Percentiles rank a stretch among this genome's conserved stretches.
phyloP scores from a whole-genome alignment of 35 echinoderm and acorn worm genomes.

The Ophiothrix spiculata region DNA sequence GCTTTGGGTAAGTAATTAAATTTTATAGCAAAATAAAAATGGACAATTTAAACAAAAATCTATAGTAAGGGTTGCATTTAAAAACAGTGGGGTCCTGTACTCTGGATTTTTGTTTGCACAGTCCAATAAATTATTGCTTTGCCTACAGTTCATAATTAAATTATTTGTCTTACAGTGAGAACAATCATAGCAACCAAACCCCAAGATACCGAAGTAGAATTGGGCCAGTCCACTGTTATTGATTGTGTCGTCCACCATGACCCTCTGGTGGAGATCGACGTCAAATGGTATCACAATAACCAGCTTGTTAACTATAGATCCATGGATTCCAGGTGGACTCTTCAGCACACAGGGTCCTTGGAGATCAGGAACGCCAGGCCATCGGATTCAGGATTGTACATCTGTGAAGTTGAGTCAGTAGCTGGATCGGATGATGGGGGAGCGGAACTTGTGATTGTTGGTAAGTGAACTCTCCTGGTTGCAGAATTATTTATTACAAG shows the following conservation, averaged over 20 bases:
- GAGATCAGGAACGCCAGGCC: conserved; percentile 38
- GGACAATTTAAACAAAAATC: too few species aligned
- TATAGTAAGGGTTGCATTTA: too few species aligned
- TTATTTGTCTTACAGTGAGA: too few species aligned
- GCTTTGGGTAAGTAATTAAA: too few species aligned
- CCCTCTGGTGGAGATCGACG: conserved; percentile 3
- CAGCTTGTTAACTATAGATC: conserved; percentile 22
- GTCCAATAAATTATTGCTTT: too few species aligned
- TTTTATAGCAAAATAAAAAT: too few species aligned
- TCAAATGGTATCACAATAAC: conserved; percentile 62
- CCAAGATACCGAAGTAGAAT: conserved; percentile 43
- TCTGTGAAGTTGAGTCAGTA: conserved; percentile 71
- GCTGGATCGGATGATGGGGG: conserved; percentile 62
- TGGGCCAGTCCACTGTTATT: conserved; percentile 30
- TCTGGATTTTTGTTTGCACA: too few species aligned
- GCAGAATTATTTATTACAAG: too few species aligned
- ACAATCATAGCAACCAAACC: conserved; percentile 62
- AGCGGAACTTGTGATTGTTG: conserved; percentile 54
- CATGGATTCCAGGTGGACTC: background rate
- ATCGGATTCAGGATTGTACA: conserved; percentile 58
- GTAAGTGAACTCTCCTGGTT: too few species aligned
- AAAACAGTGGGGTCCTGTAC: too few species aligned
- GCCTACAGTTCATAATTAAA: too few species aligned
- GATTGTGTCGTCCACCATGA: conserved; percentile 69
- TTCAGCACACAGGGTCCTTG: conserved; percentile 50